Base-by-base conservation (phyloP, 2,113 vertebrate genomes). In the Larimichthys crocea region DNA sequence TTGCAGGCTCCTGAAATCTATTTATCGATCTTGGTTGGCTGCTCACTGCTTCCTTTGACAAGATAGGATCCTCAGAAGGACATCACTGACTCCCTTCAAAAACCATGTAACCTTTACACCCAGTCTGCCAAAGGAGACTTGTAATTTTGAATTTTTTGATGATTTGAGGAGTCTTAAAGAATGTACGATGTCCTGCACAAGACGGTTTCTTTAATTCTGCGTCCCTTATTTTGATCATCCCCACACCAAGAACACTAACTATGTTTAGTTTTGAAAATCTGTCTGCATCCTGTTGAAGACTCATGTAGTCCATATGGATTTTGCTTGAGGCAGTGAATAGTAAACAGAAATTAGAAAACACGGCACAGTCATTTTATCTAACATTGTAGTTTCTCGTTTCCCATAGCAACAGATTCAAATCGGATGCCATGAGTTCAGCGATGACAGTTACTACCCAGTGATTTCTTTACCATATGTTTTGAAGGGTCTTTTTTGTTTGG, bases 1-100 rank as follows among this genome's bases (percentile, higher is more conserved):
- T 46, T 26, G 46, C 56, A 66, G 26, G 57, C 75, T 86, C 83
- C 67, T 88, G 67, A 19, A 82, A 89, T 90, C 88, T 11, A 87
- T 87, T 40, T 81, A 93, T 92, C 0, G 88, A 92, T 86, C 56
- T n/a, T 52, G 0, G 24, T 84, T 74, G 78, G 61, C 75, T 76
- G 59, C 87, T 89, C 63, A 46, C 79, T 49, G 77, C 79, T 85
- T 85, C 60, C 59, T 84, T 70, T 86, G 87, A 89, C 84, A 82
- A 84, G 76, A 26, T 56, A 73, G 60, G 57, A 64, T 82, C 63
- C 31, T 77, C 53, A 79, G 78, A 82, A 78, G 83, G 80, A 86
- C 75, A 70, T 50, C 49, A 22, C 4, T 31, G 63, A 68, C 44
- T 3, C 44, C 15, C 62, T 59, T 80, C 35, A 86, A 57, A 80